Evolutionary conservation across 92 coral and sea anemone genomes (phyloP).

Genomic region (Pocillopora grandis): DNA sequence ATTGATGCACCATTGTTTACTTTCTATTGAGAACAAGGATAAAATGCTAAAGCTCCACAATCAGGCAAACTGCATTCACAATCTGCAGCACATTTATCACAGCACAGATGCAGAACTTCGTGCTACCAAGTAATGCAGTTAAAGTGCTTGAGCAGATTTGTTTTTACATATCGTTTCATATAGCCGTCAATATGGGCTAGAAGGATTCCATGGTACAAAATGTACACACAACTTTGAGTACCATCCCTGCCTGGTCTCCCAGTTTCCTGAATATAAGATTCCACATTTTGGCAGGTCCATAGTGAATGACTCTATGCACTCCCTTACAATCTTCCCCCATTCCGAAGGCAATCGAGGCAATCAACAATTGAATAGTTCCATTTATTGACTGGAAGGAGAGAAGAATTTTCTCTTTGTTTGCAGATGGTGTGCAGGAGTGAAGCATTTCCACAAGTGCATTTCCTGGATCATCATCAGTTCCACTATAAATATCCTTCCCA

Average conservation of each 20-base stretch:
- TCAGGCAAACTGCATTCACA: constrained; percentile 55
- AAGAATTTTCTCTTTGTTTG: constrained; percentile 14
- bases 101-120: constrained; percentile 37
- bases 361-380: constrained; percentile 35
- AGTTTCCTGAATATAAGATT: constrained; percentile 54
- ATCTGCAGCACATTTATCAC: constrained; percentile 52
- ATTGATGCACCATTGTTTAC: no score
- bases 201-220: constrained; percentile 49
- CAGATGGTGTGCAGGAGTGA: constrained; percentile 40
- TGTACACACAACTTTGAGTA: constrained; percentile 16
- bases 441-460: constrained; percentile 24
- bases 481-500: neutral
- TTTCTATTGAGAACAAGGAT: no score
- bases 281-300: constrained; percentile 61
- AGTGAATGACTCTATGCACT: constrained; percentile 51
- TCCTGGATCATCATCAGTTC: neutral
- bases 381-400: constrained; percentile 14
- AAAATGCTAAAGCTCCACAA: constrained; percentile 8
- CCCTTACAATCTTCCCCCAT: constrained; percentile 59
- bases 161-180: constrained; percentile 41
- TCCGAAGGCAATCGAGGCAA: constrained; percentile 64
- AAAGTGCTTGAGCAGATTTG: constrained; percentile 32
- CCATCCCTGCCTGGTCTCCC: constrained; percentile 61
- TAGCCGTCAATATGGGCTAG: constrained; percentile 39
- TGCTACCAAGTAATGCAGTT: neutral